Percentiles rank a stretch among this genome's conserved stretches.
These are phyloP conservation scores for Eurytoma adleriae DNA, from an alignment of 2,888 invertebrate genomes.

Conservation along the genomic window DNA sequence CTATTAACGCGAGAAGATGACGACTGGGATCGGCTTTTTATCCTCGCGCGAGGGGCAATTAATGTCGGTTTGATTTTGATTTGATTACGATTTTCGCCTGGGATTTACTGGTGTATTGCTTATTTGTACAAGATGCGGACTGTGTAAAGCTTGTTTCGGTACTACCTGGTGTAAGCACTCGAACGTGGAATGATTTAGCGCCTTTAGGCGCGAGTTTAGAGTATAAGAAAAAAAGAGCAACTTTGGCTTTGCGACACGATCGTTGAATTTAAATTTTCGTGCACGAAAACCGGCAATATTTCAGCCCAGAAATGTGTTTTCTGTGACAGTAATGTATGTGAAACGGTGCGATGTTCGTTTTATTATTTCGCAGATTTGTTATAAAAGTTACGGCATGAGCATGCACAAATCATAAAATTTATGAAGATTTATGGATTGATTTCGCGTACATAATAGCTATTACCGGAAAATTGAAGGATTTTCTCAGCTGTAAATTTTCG, in stretches of 20 bases:
- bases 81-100: too few species aligned
- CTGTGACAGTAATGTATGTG: conserved; percentile 37
- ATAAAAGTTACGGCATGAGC: conserved; percentile 10
- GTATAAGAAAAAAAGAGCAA: neutral
- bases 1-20: too few species aligned
- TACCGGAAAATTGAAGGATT: neutral
- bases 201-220: too few species aligned
- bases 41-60: too few species aligned
- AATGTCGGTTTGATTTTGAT: too few species aligned
- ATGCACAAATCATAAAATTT: conserved; percentile 7
- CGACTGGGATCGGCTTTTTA: too few species aligned
- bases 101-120: too few species aligned
- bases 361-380: conserved; percentile 20
- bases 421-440: conserved; percentile 19
- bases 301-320: conserved; percentile 26
- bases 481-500: too few species aligned
- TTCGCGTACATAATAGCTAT: neutral
- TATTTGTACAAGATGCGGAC: too few species aligned
- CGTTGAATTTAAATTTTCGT: conserved; percentile 11
- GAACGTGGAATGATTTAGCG: too few species aligned
- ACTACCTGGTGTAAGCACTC: too few species aligned
- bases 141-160: too few species aligned
- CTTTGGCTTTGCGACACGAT: neutral
- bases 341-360: conserved; percentile 1
- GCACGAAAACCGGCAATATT: conserved; percentile 26